Conservation (phyloP, 1,140 invertebrate genomes). For the Drosophila virilis region DNA sequence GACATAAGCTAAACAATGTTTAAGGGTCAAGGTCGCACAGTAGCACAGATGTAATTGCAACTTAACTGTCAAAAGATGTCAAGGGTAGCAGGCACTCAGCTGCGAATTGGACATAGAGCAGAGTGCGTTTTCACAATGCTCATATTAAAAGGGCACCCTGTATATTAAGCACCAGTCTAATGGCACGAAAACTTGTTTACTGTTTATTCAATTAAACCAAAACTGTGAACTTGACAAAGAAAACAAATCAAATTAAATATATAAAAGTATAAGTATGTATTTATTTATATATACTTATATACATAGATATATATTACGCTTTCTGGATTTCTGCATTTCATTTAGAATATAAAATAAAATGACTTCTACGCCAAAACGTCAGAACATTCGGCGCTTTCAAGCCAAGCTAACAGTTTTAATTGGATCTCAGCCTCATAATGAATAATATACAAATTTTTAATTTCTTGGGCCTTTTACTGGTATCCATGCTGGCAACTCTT, state of each 20-base stretch:
- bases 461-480: slow-evolving; percentile 34
- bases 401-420: slow-evolving; percentile 24
- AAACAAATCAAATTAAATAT: slow-evolving; percentile 6
- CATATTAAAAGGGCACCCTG: slow-evolving; percentile 53
- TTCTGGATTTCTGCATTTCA: slow-evolving; percentile 45
- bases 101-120: neutral
- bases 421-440: slow-evolving; percentile 37
- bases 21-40: slow-evolving; percentile 11
- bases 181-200: slow-evolving; percentile 62
- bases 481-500: slow-evolving; percentile 10
- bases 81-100: neutral
- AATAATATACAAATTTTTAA: slow-evolving; percentile 17
- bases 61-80: neutral
- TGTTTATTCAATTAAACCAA: slow-evolving; percentile 41
- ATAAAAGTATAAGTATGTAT: slow-evolving; percentile 39
- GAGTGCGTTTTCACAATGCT: neutral
- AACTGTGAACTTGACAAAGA: slow-evolving; percentile 18
- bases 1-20: slow-evolving; percentile 1
- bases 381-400: slow-evolving; percentile 44
- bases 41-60: neutral
- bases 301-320: slow-evolving; percentile 30
- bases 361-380: slow-evolving; percentile 18
- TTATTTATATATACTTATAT: slow-evolving; percentile 26
- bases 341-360: slow-evolving; percentile 61
- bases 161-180: slow-evolving; percentile 57